A percentile compares a stretch with the other conserved stretches of the same genome.
phyloP scores from a whole-genome alignment of 2,888 invertebrate genomes.

The Lepidonotus clava region DNA sequence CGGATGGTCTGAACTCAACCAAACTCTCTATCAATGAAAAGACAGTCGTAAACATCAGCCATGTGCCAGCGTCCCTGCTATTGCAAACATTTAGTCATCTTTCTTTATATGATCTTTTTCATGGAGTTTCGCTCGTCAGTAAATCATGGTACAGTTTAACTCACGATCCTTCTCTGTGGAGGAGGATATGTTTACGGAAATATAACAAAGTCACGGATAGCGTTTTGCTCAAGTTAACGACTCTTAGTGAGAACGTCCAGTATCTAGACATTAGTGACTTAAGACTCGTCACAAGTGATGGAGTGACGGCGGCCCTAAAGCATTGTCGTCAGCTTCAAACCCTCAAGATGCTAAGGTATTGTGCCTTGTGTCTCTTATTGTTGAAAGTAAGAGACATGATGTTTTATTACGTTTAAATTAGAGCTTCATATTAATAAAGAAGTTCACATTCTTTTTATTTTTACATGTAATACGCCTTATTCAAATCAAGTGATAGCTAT shows the following conservation, averaged over 20 bases:
- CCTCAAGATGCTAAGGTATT: slow-evolving; percentile 55
- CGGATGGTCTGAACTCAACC: too few species aligned
- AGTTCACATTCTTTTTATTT: too few species aligned
- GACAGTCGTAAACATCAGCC: not conserved
- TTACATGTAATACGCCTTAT: too few species aligned
- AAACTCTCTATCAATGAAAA: too few species aligned
- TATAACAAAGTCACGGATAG: slow-evolving; percentile 64
- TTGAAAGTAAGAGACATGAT: too few species aligned
- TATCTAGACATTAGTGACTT: slow-evolving; percentile 69
- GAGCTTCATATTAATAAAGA: too few species aligned
- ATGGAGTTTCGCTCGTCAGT: slow-evolving; percentile 64
- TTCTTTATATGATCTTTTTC: slow-evolving; percentile 57
- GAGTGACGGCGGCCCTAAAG: slow-evolving; percentile 64
- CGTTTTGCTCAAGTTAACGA: slow-evolving; percentile 62
- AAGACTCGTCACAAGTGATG: slow-evolving; percentile 65
- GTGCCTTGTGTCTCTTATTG: too few species aligned
- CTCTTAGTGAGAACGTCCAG: slow-evolving; percentile 68
- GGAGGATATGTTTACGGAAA: slow-evolving; percentile 63
- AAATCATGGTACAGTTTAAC: slow-evolving; percentile 66
- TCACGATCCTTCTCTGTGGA: slow-evolving; percentile 68
- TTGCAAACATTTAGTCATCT: slow-evolving; percentile 19
- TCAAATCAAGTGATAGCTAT: too few species aligned
- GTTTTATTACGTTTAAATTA: too few species aligned
- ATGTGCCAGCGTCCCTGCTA: not conserved
- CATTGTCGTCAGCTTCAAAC: slow-evolving; percentile 60